Base-by-base conservation (phyloP, 2,888 invertebrate genomes). In the Podabrus alpinus region DNA sequence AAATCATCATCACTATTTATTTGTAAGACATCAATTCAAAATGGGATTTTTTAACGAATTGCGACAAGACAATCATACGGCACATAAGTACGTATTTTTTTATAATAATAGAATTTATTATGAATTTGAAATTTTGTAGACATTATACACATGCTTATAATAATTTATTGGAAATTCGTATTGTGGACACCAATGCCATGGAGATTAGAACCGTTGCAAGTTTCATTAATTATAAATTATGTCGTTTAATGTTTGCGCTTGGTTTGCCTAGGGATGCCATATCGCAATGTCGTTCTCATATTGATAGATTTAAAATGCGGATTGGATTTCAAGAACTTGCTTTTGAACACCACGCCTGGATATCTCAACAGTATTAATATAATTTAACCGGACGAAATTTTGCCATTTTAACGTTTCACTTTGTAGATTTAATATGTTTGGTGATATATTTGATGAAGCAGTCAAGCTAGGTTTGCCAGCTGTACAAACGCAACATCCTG, bases 311-410 rank as follows among this genome's bases (percentile, higher is more conserved):
- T 87, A 94, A 94, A 86, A 90, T 89, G 77, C 90, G 92, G 80
- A 90, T 93, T 79, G 98, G 98, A 3, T 94, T 94, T 73, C 92
- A 93, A 79, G 96, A 96, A 83, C 89, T 97, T 73, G 89, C 93
- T 15, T 98, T 99, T 89, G 99, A 99, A 86, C 98, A 98, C 88
- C 93, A 95, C 88, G 96, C 96, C 3, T 99, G 98, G 98, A 91
- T 98, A 86, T 94, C 96, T 15, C 94, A 95, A 88, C 98, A 98
- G 92, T 97, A 90, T 90, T 92, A 89, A 15, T 9, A 16, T 19
- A 11, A 11, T 17, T 13, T 9, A 68, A 0, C n/a, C 4, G 7
- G 0, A 68, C 2, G 11, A 59, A 45, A 9, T 19, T 11, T 59
- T 19, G 3, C 13, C 5, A 59, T 5, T 45, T 9, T 69, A 15